A percentile compares a stretch with the other conserved stretches of the same genome.
These are phyloP conservation scores for Epinephelus lanceolatus DNA, from an alignment of 2,113 vertebrate genomes.

Conservation along the genomic window DNA sequence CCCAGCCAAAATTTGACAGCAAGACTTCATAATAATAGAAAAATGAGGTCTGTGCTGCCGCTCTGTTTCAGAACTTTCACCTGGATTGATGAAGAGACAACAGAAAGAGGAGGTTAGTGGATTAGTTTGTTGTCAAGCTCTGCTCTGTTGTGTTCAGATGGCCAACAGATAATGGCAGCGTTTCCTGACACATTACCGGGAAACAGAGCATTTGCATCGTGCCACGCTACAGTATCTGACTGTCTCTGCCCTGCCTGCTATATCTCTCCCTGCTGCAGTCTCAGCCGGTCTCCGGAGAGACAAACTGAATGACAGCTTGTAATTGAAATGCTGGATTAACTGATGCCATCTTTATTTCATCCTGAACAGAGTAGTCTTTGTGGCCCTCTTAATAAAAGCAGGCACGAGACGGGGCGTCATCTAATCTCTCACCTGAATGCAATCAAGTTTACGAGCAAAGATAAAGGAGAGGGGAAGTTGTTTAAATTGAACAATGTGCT, in stretches of 20 bases:
- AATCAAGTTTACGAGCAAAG: conserved; percentile 51
- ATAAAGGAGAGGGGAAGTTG: conserved; percentile 39
- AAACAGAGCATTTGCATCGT: conserved; percentile 25
- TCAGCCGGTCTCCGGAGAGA: conserved; percentile 28
- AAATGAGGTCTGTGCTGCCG: not conserved
- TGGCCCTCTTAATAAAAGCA: conserved; percentile 52
- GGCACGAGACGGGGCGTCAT: conserved; percentile 13
- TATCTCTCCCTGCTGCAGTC: conserved; percentile 11
- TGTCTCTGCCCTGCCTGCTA: conserved; percentile 28
- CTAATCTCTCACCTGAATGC: conserved; percentile 61
- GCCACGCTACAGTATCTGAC: conserved; percentile 13
- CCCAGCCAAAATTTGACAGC: not conserved
- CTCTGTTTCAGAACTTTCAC: not conserved
- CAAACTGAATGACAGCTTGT: conserved; percentile 61
- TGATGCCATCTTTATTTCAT: conserved; percentile 72
- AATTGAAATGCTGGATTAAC: conserved; percentile 79
- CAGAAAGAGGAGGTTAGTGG: conserved; percentile 1
- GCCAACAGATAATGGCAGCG: conserved; percentile 6
- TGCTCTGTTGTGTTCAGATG: conserved; percentile 11
- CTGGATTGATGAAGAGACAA: conserved; percentile 6
- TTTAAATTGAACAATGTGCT: conserved; percentile 35
- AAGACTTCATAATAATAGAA: not conserved
- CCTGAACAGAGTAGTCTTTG: conserved; percentile 50
- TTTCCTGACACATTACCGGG: conserved; percentile 5
- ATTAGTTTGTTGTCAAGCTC: conserved; percentile 2